Base-by-base conservation (phyloP, 2,888 invertebrate genomes). In the Ormia ochracea region DNA sequence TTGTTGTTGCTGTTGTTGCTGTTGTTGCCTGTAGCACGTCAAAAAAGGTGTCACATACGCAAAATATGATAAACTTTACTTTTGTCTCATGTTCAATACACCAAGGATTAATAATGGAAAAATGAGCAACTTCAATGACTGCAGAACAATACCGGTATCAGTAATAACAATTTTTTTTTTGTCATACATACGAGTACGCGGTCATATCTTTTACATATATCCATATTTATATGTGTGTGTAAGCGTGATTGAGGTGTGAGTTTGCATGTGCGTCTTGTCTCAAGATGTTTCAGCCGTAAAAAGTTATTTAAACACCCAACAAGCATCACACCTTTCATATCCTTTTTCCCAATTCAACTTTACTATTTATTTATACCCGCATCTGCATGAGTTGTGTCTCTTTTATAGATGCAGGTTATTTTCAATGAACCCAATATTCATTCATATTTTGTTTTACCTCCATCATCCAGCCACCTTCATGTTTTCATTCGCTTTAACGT, bases 31-130 rank as follows among this genome's bases (percentile, higher is more conserved):
- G 63, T 63, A 63, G 36, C 70, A 76, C 72, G 72, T 76, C 75
- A 80, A 76, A 80, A 66, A 80, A 80, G 80, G 80, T 80, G 80
- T 80, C 80, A 80, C 75, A 80, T 76, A 80, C 80, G 80, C 76
- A 80, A 82, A 82, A 84, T 85, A 86, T 85, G 84, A 88, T 88
- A 87, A 87, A 80, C 76, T 86, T 87, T 87, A 88, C 86, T 87
- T 87, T 87, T 88, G 87, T 86, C 86, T 87, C 87, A 85, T 86
- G 85, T 85, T 87, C 86, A 84, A 87, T 87, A 85, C 87, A 83
- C 88, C 82, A 81, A 50, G 86, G 87, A 87, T 88, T 87, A 87
- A 87, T 87, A 87, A 87, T 87, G 87, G 87, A 86, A 88, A 87
- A 87, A 87, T 87, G 88, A 88, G 87, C 88, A 88, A 87, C 88